phyloP scores from a whole-genome alignment of 1,140 invertebrate genomes.

The Bathynomus jamesi region DNA sequence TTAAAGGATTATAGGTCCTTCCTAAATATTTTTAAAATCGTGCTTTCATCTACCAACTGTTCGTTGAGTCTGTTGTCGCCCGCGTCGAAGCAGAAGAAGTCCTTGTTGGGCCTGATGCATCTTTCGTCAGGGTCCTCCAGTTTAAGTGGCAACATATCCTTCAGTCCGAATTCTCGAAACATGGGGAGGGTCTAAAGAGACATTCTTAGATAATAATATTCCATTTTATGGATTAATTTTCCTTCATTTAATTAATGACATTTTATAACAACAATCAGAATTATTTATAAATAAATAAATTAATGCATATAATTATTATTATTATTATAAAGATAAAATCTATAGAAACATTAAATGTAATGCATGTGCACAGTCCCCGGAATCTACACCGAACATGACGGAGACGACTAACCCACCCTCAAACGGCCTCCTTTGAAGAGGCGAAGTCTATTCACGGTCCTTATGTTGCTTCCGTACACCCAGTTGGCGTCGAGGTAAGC shows the following conservation, averaged over 20 bases:
- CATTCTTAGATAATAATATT: no score
- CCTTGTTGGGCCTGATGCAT: constrained; percentile 71
- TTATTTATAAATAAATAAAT: no score
- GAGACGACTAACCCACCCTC: constrained; percentile 20
- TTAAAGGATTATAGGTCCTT: not conserved
- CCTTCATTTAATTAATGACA: no score
- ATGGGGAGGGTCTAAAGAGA: constrained; percentile 51
- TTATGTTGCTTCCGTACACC: constrained; percentile 48
- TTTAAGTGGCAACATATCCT: constrained; percentile 81
- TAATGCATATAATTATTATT: no score
- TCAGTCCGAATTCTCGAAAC: constrained; percentile 75
- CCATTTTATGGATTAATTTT: no score
- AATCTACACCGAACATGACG: not conserved
- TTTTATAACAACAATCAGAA: no score
- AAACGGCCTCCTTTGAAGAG: constrained; percentile 46
- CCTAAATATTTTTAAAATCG: not conserved
- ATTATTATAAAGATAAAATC: not conserved
- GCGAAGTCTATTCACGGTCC: constrained; percentile 46
- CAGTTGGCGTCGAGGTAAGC: constrained; percentile 50
- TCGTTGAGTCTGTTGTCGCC: constrained; percentile 90
- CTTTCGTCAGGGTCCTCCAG: constrained; percentile 83
- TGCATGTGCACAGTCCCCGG: not conserved
- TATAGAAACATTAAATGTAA: not conserved
- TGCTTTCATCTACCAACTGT: constrained; percentile 51
- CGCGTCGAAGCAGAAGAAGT: constrained; percentile 81